Conservation (phyloP, 2,888 invertebrate species). For the Agrotis puta region DNA sequence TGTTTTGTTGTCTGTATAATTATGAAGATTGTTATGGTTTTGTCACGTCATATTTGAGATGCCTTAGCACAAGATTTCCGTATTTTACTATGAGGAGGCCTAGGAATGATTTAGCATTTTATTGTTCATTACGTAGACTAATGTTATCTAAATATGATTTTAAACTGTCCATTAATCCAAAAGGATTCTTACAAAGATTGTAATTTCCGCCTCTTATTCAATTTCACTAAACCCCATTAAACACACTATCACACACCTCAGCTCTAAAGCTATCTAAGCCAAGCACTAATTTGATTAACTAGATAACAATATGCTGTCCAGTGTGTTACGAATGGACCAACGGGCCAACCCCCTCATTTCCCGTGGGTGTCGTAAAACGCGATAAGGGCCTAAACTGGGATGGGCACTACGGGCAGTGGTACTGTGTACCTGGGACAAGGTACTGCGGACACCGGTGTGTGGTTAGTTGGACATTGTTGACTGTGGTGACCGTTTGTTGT, state of each 20-base stretch:
- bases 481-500: conserved; percentile 30
- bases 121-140: no score
- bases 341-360: conserved; percentile 53
- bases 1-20: neutral
- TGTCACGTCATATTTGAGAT: conserved; percentile 1
- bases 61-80: neutral
- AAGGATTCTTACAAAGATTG: neutral
- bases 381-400: conserved; percentile 53
- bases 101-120: no score
- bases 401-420: conserved; percentile 4
- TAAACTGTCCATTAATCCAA: neutral
- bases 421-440: conserved; percentile 41
- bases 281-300: conserved; percentile 54
- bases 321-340: conserved; percentile 42
- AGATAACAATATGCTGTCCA: conserved; percentile 44
- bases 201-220: neutral
- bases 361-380: conserved; percentile 52
- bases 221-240: neutral
- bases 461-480: conserved; percentile 32
- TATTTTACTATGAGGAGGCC: no score
- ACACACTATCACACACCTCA: neutral
- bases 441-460: conserved; percentile 22
- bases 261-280: conserved; percentile 5
- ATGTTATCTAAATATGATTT: neutral
- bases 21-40: conserved; percentile 14